phyloP scores from a whole-genome alignment of 2,113 vertebrate species.

The Onychostoma macrolepis region DNA sequence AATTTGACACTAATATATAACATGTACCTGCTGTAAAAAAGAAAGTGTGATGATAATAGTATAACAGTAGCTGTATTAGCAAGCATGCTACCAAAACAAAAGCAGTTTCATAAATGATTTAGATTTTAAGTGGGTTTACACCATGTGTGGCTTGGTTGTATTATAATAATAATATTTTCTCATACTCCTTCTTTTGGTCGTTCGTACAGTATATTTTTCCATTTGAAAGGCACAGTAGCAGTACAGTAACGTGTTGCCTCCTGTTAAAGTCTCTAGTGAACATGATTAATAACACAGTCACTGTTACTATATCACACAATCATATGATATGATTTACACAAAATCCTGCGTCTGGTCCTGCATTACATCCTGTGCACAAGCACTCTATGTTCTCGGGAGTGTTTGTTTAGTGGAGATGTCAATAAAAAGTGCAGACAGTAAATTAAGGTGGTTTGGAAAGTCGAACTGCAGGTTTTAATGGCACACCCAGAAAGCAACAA shows the following conservation, averaged over 20 bases:
- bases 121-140: neutral
- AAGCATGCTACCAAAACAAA: conserved; percentile 3
- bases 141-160: neutral
- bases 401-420: neutral
- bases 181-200: neutral
- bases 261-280: neutral
- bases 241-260: conserved; percentile 34
- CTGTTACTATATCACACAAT: neutral
- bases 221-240: conserved; percentile 40
- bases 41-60: neutral
- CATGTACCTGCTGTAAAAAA: neutral
- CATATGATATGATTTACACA: neutral
- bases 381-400: neutral
- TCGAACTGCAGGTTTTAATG: neutral
- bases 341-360: neutral
- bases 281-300: neutral
- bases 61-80: neutral
- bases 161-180: neutral
- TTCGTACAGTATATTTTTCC: neutral
- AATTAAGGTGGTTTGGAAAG: neutral
- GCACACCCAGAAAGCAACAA: neutral
- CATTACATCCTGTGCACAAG: neutral
- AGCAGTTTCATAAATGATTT: neutral
- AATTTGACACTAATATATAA: neutral
- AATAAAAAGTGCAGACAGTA: neutral